Evolutionary conservation across 2,113 vertebrate genomes (phyloP).

Genomic region (Burhinus oedicnemus): DNA sequence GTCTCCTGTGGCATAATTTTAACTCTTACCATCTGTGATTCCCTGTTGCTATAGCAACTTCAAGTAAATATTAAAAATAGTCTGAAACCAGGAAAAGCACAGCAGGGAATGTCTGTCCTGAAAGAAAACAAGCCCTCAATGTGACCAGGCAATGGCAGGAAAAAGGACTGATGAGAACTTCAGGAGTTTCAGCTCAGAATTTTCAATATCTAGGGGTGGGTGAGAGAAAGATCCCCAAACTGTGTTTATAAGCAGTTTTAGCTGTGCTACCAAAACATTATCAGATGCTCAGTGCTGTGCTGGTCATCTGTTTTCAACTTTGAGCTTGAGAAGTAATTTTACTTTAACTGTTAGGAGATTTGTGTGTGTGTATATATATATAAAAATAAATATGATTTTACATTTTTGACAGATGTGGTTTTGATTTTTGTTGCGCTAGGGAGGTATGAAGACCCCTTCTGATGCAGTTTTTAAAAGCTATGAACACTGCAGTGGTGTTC

Average conservation of each 20-base stretch:
- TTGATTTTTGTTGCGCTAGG: neutral
- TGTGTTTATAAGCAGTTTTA: neutral
- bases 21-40: constrained; percentile 77
- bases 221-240: neutral
- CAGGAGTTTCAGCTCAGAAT: neutral
- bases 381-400: neutral
- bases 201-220: neutral
- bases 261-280: neutral
- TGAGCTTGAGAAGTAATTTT: constrained; percentile 11
- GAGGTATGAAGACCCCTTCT: neutral
- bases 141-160: constrained; percentile 33
- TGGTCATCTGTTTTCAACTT: constrained; percentile 36
- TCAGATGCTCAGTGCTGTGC: neutral
- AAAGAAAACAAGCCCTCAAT: constrained; percentile 69
- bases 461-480: neutral
- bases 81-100: constrained; percentile 74
- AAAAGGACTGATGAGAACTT: constrained; percentile 21
- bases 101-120: constrained; percentile 73
- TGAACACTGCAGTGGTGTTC: neutral
- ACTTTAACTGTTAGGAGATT: neutral
- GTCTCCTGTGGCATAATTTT: constrained; percentile 74
- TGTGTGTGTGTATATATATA: neutral
- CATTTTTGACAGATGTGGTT: constrained; percentile 22
- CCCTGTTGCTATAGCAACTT: constrained; percentile 59
- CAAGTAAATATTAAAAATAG: constrained; percentile 80